Percentiles rank a stretch among this genome's conserved stretches.
Evolutionary conservation across 2,797 vertebrate species (phyloP).

Genomic region (Gouania willdenowi): DNA sequence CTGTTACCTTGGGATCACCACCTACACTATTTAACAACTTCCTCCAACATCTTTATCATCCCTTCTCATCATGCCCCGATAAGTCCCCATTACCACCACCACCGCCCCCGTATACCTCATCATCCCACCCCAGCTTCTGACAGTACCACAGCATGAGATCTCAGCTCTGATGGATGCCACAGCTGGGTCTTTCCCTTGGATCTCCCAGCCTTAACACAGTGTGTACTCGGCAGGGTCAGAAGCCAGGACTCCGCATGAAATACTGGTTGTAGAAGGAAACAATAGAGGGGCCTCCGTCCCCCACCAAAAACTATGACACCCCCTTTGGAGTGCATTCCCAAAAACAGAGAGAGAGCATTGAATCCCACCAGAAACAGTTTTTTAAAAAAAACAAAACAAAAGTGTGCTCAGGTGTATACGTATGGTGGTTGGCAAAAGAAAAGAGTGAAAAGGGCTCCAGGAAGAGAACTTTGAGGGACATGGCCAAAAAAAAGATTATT

Average conservation of each 20-base stretch:
- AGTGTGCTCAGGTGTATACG: too few relatives aligned
- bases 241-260: slow-evolving; percentile 68
- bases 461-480: too few relatives aligned
- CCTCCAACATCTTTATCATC: slow-evolving; percentile 5
- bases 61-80: slow-evolving; percentile 22
- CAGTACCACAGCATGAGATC: slow-evolving; percentile 70
- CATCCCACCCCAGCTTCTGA: slow-evolving; percentile 57
- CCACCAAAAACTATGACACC: slow-evolving; percentile 36
- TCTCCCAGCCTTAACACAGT: slow-evolving; percentile 57
- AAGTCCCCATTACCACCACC: slow-evolving; percentile 30
- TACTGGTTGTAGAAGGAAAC: slow-evolving; percentile 72
- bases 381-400: too few relatives aligned
- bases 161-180: slow-evolving; percentile 76
- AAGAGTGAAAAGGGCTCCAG: too few relatives aligned
- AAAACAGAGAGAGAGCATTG: slow-evolving; percentile 24
- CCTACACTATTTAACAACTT: slow-evolving; percentile 35
- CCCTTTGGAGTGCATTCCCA: slow-evolving; percentile 29
- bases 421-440: too few relatives aligned
- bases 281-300: slow-evolving; percentile 65
- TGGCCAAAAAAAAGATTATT: too few relatives aligned
- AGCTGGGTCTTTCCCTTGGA: slow-evolving; percentile 76
- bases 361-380: slow-evolving; percentile 3
- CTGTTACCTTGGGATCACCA: too few relatives aligned
- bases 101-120: slow-evolving; percentile 24
- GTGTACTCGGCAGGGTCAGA: slow-evolving; percentile 67